Conservation (phyloP, 1,140 invertebrate species). For the Danaus melanippus region DNA sequence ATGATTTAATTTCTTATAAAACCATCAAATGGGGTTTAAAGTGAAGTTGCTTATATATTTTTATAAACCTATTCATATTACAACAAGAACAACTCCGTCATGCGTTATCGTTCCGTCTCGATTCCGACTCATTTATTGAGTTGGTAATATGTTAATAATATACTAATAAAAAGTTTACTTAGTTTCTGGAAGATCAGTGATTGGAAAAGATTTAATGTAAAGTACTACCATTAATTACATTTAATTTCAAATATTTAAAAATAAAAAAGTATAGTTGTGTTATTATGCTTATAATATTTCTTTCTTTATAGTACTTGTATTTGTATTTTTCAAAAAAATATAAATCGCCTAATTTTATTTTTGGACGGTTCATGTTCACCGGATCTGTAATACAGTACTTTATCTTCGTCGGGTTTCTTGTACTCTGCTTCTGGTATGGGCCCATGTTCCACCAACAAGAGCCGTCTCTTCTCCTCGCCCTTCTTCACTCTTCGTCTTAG, state of each 20-base stretch:
- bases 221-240: not conserved
- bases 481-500: slow-evolving; percentile 32
- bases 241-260: slow-evolving; percentile 7
- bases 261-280: slow-evolving; percentile 9
- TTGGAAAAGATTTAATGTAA: no score
- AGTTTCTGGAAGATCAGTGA: no score
- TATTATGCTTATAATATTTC: slow-evolving; percentile 4
- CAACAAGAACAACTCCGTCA: no score
- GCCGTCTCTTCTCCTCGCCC: slow-evolving; percentile 32
- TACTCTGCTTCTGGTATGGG: slow-evolving; percentile 40
- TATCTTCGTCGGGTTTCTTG: slow-evolving; percentile 11
- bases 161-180: no score
- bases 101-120: no score
- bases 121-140: no score
- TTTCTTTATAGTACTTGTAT: not conserved
- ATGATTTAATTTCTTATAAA: no score
- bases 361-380: slow-evolving; percentile 35
- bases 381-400: slow-evolving; percentile 36
- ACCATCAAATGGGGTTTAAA: no score
- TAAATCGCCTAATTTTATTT: slow-evolving; percentile 1
- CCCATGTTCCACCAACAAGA: slow-evolving; percentile 22
- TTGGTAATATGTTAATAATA: no score
- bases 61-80: no score
- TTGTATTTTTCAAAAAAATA: no score
- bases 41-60: no score